Evolutionary conservation across 2,888 invertebrate genomes (phyloP), one percentile per base, ranked within the genome.

Genomic region (Eudasyphora cyanicolor): DNA sequence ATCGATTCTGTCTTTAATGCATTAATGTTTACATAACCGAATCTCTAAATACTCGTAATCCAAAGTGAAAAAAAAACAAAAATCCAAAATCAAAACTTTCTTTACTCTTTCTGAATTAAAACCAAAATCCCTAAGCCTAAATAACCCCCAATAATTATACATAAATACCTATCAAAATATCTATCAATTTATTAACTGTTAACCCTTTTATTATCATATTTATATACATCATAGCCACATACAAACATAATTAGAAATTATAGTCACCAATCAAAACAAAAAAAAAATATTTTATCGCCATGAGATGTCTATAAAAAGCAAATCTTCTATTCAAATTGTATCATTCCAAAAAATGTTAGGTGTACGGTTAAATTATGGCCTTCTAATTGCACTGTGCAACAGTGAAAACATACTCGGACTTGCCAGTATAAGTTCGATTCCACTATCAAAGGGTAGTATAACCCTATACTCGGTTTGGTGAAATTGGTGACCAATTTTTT

Each of bases 121-220:
- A 64, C 10, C 35, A n/a, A 82, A 76, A 21, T 35, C 76, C 71
- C 73, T 51, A 60, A 79, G 73, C 79, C 82, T 73, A 79, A 79
- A 79, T 60, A 60, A 7, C 32, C 29, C 14, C 29, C 14, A 57
- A 12, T 24, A 27, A 57, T 57, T 57, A 57, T 57, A 27, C 27
- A 27, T 57, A 45, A 14, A 45, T 45, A 45, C 45, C 45, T n/a
- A 45, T n/a, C 32, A 32, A 32, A 4, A 4, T 6, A 4, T 32
- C 32, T 32, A 32, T 32, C 6, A 8, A 5, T 14, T 38, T 38
- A 38, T 14, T 7, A n/a, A 45, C 24, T 38, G 12, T 12, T 12
- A 10, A 38, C 38, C 38, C 38, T 12, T 12, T 38, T 38, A 10
- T 8, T 38, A 38, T 38, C 49, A 60, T 38, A 69, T 60, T 35